These are phyloP conservation scores for Cataglyphis albicans DNA, from an alignment of 2,888 invertebrate species.

Conservation along the genomic window DNA sequence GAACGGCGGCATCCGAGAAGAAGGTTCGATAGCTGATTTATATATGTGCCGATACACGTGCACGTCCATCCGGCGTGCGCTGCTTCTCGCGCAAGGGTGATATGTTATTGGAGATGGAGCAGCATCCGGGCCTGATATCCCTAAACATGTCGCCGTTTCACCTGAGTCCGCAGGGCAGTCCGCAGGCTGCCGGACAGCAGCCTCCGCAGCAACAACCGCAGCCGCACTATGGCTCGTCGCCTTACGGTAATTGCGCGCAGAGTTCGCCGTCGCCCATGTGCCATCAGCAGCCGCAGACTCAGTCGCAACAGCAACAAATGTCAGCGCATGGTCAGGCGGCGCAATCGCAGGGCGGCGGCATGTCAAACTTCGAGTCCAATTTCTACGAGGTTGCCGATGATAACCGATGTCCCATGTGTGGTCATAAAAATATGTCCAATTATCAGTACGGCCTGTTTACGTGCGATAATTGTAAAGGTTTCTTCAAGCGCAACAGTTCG, in stretches of 20 bases:
- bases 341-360: constrained; percentile 78
- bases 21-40: constrained; percentile 41
- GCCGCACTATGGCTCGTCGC: constrained; percentile 86
- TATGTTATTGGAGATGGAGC: constrained; percentile 95
- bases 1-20: constrained; percentile 33
- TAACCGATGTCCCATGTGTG: constrained; percentile 90
- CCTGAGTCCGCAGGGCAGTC: constrained; percentile 92
- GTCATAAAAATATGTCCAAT: constrained; percentile 90
- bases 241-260: constrained; percentile 87
- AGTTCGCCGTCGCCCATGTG: constrained; percentile 83
- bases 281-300: constrained; percentile 80
- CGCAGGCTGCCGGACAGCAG: constrained; percentile 86
- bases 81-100: constrained; percentile 82
- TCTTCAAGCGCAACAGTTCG: constrained; percentile 89
- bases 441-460: constrained; percentile 92
- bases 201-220: constrained; percentile 82
- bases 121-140: constrained; percentile 93
- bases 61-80: constrained; percentile 70
- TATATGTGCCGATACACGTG: constrained; percentile 75
- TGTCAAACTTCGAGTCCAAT: constrained; percentile 87
- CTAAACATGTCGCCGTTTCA: constrained; percentile 96
- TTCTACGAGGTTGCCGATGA: constrained; percentile 88
- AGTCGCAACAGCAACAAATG: constrained; percentile 86
- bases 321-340: constrained; percentile 86
- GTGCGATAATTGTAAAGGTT: constrained; percentile 92